phyloP scores from a whole-genome alignment of 2,888 invertebrate species.

The Chrysolina americana region DNA sequence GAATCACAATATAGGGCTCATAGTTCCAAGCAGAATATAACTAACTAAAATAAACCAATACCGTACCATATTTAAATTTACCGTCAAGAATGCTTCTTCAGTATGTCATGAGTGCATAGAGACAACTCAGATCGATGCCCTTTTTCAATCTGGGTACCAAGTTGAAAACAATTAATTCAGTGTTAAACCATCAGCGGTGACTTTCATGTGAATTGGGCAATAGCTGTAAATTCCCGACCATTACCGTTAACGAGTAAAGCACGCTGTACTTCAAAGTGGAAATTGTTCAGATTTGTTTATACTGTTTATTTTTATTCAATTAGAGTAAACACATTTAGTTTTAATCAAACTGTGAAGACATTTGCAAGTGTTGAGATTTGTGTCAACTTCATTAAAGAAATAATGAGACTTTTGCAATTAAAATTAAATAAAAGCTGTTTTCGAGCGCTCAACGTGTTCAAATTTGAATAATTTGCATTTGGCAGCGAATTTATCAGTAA shows the following conservation, averaged over 20 bases:
- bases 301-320: slow-evolving; percentile 53
- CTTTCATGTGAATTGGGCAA: slow-evolving; percentile 30
- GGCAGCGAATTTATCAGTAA: slow-evolving; percentile 55
- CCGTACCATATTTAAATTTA: no score
- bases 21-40: no score
- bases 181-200: not conserved
- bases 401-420: slow-evolving; percentile 63
- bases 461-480: slow-evolving; percentile 61
- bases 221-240: slow-evolving; percentile 34
- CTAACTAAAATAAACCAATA: no score
- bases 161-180: no score
- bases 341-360: slow-evolving; percentile 60
- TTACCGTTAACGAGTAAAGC: slow-evolving; percentile 21
- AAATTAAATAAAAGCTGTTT: slow-evolving; percentile 60
- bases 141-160: no score
- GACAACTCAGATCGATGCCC: no score
- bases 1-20: no score
- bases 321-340: slow-evolving; percentile 59
- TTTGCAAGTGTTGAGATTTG: slow-evolving; percentile 59
- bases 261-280: slow-evolving; percentile 40
- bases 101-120: no score
- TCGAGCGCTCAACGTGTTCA: slow-evolving; percentile 49
- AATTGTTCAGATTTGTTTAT: slow-evolving; percentile 40
- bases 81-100: no score
- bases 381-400: slow-evolving; percentile 64